phyloP scores from a whole-genome alignment of 2,888 invertebrate species.

The Drepanosiphum platanoidis region DNA sequence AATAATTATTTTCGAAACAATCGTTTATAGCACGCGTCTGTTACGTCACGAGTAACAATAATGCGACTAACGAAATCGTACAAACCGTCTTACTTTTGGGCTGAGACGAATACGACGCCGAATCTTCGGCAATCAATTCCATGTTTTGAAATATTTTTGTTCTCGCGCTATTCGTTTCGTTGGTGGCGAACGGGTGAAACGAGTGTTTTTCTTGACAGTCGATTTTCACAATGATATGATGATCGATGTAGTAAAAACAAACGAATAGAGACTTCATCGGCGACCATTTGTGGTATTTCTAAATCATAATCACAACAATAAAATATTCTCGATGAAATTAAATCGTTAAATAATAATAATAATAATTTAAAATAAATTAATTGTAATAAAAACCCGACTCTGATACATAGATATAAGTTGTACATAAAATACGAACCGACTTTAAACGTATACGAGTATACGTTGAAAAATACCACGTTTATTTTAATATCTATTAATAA shows the following conservation, averaged over 20 bases:
- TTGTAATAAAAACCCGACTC: too few species aligned
- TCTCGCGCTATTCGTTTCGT: constrained; percentile 77
- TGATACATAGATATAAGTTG: too few species aligned
- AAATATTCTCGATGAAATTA: too few species aligned
- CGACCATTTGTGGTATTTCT: constrained; percentile 79
- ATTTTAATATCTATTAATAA: too few species aligned
- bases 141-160: constrained; percentile 69
- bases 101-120: not conserved
- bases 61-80: not conserved
- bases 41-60: not conserved
- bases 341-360: too few species aligned
- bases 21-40: too few species aligned
- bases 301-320: too few species aligned
- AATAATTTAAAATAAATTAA: too few species aligned
- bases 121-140: constrained; percentile 53
- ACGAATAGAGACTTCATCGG: constrained; percentile 76
- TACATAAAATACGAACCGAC: too few species aligned
- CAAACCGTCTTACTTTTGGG: constrained; percentile 17
- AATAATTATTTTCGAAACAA: too few species aligned
- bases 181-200: constrained; percentile 79
- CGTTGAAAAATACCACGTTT: too few species aligned
- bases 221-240: constrained; percentile 78
- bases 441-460: too few species aligned
- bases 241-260: constrained; percentile 72
- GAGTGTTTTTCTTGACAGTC: constrained; percentile 79